These are phyloP conservation scores for Triplophysa siluroides DNA, from an alignment of 2,113 vertebrate species.

Conservation along the genomic window DNA sequence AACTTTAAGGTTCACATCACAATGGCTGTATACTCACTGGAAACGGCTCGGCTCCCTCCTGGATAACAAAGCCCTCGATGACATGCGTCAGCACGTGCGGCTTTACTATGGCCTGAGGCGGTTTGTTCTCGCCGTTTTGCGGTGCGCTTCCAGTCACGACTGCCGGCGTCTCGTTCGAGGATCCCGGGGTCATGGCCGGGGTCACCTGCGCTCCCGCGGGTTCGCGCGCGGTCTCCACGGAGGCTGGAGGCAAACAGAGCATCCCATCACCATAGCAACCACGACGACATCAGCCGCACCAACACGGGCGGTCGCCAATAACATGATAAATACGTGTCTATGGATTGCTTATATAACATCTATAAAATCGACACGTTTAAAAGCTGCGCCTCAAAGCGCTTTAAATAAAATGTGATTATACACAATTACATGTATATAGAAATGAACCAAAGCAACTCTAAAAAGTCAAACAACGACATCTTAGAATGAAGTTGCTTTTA, in stretches of 20 bases:
- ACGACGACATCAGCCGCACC: conserved; percentile 11
- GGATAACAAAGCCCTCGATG: conserved; percentile 98
- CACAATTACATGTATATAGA: no score
- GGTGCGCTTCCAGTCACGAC: conserved; percentile 81
- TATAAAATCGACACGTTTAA: no score
- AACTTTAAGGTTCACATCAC: no score
- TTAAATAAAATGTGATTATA: no score
- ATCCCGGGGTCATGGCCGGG: conserved; percentile 89
- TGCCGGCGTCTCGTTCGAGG: conserved; percentile 81
- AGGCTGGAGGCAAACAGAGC: conserved; percentile 20
- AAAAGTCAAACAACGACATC: no score
- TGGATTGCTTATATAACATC: no score
- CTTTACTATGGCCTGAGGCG: conserved; percentile 95
- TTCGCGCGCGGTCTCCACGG: conserved; percentile 74
- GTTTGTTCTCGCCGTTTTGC: conserved; percentile 93
- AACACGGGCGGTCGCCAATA: background rate
- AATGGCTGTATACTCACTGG: conserved; percentile 76
- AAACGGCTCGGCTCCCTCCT: conserved; percentile 96
- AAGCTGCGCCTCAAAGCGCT: no score
- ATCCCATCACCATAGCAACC: conserved; percentile 12
- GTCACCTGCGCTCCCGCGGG: conserved; percentile 69
- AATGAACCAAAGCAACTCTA: no score
- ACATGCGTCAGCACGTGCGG: conserved; percentile 97
- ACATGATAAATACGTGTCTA: background rate
- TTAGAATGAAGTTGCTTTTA: no score